A percentile compares a stretch with the other conserved stretches of the same genome.
Evolutionary conservation across 2,888 invertebrate genomes (phyloP).

Genomic region (Craniophora ligustri): DNA sequence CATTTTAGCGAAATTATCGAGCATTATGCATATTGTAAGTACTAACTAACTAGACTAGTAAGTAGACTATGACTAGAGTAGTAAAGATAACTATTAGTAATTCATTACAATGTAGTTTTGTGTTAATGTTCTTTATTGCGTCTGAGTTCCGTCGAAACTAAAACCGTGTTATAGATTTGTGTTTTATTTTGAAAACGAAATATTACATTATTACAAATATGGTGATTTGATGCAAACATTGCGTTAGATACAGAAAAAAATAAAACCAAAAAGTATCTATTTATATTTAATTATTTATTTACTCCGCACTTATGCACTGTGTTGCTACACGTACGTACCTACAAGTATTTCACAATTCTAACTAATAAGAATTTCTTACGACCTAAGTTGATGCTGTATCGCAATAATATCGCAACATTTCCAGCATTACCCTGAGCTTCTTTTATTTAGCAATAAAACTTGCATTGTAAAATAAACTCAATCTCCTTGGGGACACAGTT

Average conservation of each 20-base stretch:
- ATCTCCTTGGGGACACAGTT: slow-evolving; percentile 2
- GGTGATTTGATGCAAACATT: background rate
- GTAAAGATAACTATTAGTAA: too few species aligned
- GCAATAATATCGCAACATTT: slow-evolving; percentile 26
- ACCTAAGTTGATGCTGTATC: slow-evolving; percentile 25
- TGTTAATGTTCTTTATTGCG: too few species aligned
- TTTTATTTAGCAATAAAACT: slow-evolving; percentile 7
- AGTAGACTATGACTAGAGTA: too few species aligned
- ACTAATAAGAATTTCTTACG: slow-evolving; percentile 27
- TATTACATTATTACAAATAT: too few species aligned
- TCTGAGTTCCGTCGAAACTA: too few species aligned
- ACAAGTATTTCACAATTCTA: slow-evolving; percentile 29
- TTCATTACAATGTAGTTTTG: background rate
- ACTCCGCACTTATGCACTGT: background rate
- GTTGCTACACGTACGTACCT: background rate
- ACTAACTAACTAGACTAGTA: too few species aligned
- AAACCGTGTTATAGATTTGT: too few species aligned
- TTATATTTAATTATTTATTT: background rate
- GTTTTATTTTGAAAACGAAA: too few species aligned
- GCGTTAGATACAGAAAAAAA: background rate
- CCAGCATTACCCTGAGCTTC: slow-evolving; percentile 13
- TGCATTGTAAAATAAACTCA: slow-evolving; percentile 8
- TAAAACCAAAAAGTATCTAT: background rate
- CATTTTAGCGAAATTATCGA: too few species aligned
- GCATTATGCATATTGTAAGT: too few species aligned